Evolutionary conservation across 2,888 invertebrate species (phyloP), one percentile per base, ranked within the genome.

Genomic region (Achlya flavicornis): DNA sequence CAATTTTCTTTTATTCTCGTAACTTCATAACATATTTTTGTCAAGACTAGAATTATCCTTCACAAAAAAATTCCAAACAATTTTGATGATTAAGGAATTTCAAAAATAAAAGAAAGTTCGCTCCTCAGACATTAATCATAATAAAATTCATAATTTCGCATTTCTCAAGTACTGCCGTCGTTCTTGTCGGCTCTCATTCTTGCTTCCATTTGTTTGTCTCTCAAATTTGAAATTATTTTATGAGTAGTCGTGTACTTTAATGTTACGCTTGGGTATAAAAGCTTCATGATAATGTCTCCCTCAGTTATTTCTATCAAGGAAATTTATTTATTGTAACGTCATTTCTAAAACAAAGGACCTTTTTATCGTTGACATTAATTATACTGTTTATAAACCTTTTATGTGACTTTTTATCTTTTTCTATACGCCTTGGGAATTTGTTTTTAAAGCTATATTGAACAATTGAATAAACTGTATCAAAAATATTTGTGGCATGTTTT

Each of bases 121-220:
- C 3, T 53, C 53, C 19, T 19, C 16, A 53, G 53, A 19, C 53
- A 53, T 19, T 19, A 8, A 53, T 53, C 53, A 53, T 53, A 53
- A 53, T 53, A 53, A 53, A 53, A 19, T n/a, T 53, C 7, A n/a
- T 7, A 53, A 53, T 19, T 53, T 53, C 53, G 53, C 53, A 53
- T 19, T 19, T 53, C 53, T 53, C 53, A n/a, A 46, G 46, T 10
- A 19, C 16, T 14, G 10, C 8, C 48, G 7, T 7, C 19, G 19
- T 53, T 19, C n/a, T 46, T 46, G 53, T 53, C 53, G 19, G 19
- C 53, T 53, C 19, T 19, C 16, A n/a, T 53, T 53, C 53, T 53
- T 19, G 16, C 16, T 53, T 53, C 53, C 53, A 53, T 53, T 53
- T 19, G 19, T 53, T 53, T 19, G 16, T 19, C 6, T 53, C 53